phyloP scores from a whole-genome alignment of 1,140 invertebrate genomes.

The Drosophila arizonae region DNA sequence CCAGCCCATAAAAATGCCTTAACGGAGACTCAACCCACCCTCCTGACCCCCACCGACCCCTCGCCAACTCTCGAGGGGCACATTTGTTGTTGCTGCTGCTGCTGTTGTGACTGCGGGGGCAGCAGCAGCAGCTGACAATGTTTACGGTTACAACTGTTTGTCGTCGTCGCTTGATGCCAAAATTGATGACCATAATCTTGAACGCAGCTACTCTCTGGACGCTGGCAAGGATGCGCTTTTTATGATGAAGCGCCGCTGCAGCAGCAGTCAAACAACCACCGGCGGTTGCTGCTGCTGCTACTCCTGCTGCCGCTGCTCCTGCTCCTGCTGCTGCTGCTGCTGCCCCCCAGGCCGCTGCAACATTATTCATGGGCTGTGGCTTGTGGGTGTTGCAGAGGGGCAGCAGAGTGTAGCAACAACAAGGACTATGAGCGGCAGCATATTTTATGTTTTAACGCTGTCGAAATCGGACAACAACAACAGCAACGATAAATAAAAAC shows the following conservation, averaged over 20 bases:
- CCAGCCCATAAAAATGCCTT: slow-evolving; percentile 77
- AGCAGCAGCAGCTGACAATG: slow-evolving; percentile 58
- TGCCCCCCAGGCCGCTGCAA: slow-evolving; percentile 50
- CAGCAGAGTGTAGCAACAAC: slow-evolving; percentile 11
- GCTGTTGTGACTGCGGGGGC: slow-evolving; percentile 43
- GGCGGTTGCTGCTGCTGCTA: slow-evolving; percentile 2
- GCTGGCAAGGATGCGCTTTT: slow-evolving; percentile 75
- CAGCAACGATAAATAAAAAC: slow-evolving; percentile 45
- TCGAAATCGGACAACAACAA: slow-evolving; percentile 70
- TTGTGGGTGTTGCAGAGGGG: slow-evolving; percentile 16
- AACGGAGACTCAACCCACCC: slow-evolving; percentile 38
- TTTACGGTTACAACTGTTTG: slow-evolving; percentile 75
- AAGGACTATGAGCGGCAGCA: slow-evolving; percentile 64
- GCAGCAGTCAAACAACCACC: slow-evolving; percentile 73
- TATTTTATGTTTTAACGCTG: slow-evolving; percentile 82
- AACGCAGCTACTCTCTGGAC: slow-evolving; percentile 52
- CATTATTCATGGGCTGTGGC: slow-evolving; percentile 71
- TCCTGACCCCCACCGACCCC: neutral
- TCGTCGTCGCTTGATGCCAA: slow-evolving; percentile 71
- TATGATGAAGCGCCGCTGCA: slow-evolving; percentile 73
- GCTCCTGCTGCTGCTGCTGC: neutral
- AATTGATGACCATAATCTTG: slow-evolving; percentile 82
- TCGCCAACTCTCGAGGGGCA: slow-evolving; percentile 67
- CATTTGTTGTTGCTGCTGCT: slow-evolving; percentile 76
- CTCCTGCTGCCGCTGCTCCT: slow-evolving; percentile 37